Percentiles rank a stretch among this genome's conserved stretches.
These are phyloP conservation scores for Daboia siamensis DNA, from an alignment of 2,113 vertebrate genomes.

Conservation along the genomic window DNA sequence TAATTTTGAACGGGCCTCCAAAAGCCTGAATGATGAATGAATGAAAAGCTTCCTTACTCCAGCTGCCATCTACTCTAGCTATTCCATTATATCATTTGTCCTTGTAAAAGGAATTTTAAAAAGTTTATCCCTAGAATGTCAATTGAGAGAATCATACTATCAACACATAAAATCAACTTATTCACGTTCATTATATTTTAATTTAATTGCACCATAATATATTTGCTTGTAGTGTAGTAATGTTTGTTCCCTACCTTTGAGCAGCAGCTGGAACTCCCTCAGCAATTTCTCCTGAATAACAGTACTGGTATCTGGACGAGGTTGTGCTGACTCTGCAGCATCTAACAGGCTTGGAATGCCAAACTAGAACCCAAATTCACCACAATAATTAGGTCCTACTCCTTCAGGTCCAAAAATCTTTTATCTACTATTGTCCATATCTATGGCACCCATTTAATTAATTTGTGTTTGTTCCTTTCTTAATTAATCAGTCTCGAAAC, in stretches of 20 bases:
- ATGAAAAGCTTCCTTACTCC: neutral
- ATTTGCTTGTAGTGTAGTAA: too few relatives aligned
- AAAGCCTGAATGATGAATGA: neutral
- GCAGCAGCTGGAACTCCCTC: constrained; percentile 56
- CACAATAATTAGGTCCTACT: neutral
- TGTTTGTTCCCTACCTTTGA: constrained; percentile 55
- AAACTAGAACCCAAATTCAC: constrained; percentile 4
- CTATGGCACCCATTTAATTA: neutral
- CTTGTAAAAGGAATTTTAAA: neutral
- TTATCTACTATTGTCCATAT: neutral
- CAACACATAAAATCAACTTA: neutral
- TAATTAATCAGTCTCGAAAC: neutral
- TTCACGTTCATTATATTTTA: neutral
- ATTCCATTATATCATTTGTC: neutral
- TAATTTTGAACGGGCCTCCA: neutral
- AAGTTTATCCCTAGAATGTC: neutral
- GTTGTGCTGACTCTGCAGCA: constrained; percentile 24
- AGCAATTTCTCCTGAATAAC: constrained; percentile 36
- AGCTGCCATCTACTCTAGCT: neutral
- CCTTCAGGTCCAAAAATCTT: neutral
- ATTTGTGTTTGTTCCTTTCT: neutral
- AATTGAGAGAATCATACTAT: neutral
- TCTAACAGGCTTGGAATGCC: constrained; percentile 19
- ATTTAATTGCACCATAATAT: neutral
- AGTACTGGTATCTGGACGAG: neutral